These are phyloP conservation scores for Dermatemys mawii DNA, from an alignment of 2,113 vertebrate genomes.

Conservation along the genomic window DNA sequence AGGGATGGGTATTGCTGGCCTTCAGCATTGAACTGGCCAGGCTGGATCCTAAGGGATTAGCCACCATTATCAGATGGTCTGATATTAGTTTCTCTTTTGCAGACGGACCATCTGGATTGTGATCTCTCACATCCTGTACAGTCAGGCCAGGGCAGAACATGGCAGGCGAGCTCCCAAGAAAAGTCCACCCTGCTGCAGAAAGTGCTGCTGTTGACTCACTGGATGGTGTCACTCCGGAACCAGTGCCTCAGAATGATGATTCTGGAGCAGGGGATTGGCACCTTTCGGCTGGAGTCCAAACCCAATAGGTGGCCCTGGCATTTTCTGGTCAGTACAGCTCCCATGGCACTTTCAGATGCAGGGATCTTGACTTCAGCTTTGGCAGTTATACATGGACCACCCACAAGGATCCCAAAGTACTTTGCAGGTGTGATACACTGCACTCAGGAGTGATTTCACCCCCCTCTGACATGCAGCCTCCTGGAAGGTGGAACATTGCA, in stretches of 20 bases:
- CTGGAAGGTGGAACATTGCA: conserved; percentile 15
- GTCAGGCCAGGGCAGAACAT: background rate
- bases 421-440: background rate
- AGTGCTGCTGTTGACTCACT: background rate
- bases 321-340: background rate
- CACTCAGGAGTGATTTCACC: background rate
- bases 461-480: background rate
- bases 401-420: background rate
- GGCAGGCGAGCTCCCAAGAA: background rate
- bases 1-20: background rate
- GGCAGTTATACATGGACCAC: background rate
- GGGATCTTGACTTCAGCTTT: background rate
- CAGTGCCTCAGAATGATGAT: background rate
- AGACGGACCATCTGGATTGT: background rate
- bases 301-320: background rate
- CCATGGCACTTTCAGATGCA: background rate
- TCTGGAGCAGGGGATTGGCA: background rate
- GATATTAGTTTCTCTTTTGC: background rate
- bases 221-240: background rate
- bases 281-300: conserved; percentile 1
- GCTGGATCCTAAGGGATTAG: background rate
- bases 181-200: background rate
- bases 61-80: background rate
- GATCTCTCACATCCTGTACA: background rate
- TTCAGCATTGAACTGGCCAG: background rate